Base-by-base conservation (phyloP, 37 sponge, comb jelly and placozoan species). In the Halisarca cf. caerulea region DNA sequence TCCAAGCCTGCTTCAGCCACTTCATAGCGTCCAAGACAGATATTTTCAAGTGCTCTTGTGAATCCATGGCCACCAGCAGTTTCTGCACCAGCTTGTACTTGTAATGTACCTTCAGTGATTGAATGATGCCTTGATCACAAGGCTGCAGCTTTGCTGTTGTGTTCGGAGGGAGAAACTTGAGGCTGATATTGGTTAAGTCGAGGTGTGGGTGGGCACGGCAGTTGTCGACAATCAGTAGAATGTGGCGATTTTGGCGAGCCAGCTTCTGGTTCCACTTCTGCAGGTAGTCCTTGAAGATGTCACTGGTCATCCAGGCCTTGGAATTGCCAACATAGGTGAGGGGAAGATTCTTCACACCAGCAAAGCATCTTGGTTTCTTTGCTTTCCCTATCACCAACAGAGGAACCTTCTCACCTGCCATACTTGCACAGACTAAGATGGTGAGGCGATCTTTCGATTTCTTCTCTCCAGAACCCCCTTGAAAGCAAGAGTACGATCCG, bases 251-350 rank as follows among this genome's bases (percentile, higher is more conserved):
- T 66, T 2, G 7, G 25, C 15, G 43, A 8, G 2, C 11, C 17
- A 84, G 36, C 17, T 9, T 71, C 2, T 32, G 15, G 20, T 84
- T 70, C 57, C 43, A 57, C 7, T 68, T 73, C 58, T 42, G 2
- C 57, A 72, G 58, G 38, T 20, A 75, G 32, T 84, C 53, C 21
- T 73, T 40, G 2, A 71, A 84, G 2, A 84, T 8, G 25, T 35
- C 77, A 21, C 60, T 2, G 4, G 68, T 84, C 85, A 84, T 84
- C 85, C 85, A 84, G 54, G 77, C 61, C 3, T 73, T 84, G 6
- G 24, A 17, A 59, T 81, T 81, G 64, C 64, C 82, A 61, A n/a
- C 11, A 64, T 81, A 58, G 4, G 58, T 40, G 2, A 81, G 44
- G 4, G 64, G 82, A 4, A 81, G 21, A 25, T 25, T n/a, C 18